Evolutionary conservation across 2,113 vertebrate genomes (phyloP).

Genomic region (Hystrix cristata): DNA sequence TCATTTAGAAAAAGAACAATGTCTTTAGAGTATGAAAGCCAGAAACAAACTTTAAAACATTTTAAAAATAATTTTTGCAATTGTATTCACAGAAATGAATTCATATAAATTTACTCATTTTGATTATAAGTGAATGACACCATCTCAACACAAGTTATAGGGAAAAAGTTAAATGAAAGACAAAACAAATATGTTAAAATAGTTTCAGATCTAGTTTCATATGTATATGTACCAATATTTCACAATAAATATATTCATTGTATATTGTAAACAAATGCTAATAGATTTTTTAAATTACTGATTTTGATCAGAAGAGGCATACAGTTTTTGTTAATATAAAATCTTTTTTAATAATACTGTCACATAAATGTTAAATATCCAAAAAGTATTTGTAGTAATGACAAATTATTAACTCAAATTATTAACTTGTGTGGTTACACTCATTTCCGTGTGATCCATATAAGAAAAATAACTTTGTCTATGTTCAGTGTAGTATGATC

Average conservation of each 20-base stretch:
- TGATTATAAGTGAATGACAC: neutral
- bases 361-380: neutral
- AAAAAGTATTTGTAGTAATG: neutral
- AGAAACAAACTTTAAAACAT: constrained; percentile 27
- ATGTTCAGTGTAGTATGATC: neutral
- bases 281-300: neutral
- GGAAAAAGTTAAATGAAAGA: neutral
- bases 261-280: neutral
- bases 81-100: neutral
- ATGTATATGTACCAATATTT: neutral
- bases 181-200: neutral
- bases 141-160: neutral
- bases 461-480: neutral
- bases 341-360: neutral
- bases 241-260: neutral
- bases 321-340: neutral
- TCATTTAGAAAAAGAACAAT: neutral
- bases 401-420: neutral
- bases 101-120: neutral
- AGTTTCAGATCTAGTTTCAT: neutral
- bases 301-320: neutral
- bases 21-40: neutral
- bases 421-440: neutral
- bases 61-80: neutral
- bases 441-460: neutral